Base-by-base conservation (phyloP, 2,888 invertebrate species). In the Willowsia nigromaculata region DNA sequence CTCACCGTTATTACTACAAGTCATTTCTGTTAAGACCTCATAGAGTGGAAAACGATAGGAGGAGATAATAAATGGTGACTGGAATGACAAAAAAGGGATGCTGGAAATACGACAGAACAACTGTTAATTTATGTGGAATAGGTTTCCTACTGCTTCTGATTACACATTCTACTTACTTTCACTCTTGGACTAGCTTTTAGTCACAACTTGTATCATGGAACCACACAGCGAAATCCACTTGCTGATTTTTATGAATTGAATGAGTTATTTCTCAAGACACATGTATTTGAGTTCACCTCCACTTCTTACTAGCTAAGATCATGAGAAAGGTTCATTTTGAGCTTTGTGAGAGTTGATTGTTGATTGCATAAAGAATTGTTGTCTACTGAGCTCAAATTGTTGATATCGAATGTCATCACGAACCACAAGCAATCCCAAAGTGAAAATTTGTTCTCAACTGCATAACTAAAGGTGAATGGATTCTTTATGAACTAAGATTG, bases 41-140 rank as follows among this genome's bases (percentile, higher is more conserved):
- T 47, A 22, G 56, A 33, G 56, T 33, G 65, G 50, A 9, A 40
- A 25, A 22, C 25, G 27, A 59, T 11, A 40, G 7, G 25, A 37
- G 18, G 30, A 84, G 59, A 22, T 76, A 40, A 40, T 56, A 43
- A 43, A 85, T 85, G 62, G 59, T 27, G 56, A 43, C n/a, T 27
- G 22, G 30, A 30, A 76, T 25, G 25, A 47, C 13, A 68, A 47
- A 68, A 47, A 15, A 22, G 68, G 53, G 62, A 33, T 27, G 13
- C 13, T 11, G 59, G 37, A 47, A 59, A 85, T 76, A 27, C 22
- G 71, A 53, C 25, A 18, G 25, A 62, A 82, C 81, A 74, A 82
- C 85, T 50, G 78, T 80, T 88, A 88, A 88, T 88, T 88, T 82
- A 88, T 88, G 82, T 71, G 88, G 88, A 88, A 82, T 71, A 82